A percentile compares a stretch with the other conserved stretches of the same genome.
Evolutionary conservation across 1,140 invertebrate genomes (phyloP).

Genomic region (Pseudoatta argentina): DNA sequence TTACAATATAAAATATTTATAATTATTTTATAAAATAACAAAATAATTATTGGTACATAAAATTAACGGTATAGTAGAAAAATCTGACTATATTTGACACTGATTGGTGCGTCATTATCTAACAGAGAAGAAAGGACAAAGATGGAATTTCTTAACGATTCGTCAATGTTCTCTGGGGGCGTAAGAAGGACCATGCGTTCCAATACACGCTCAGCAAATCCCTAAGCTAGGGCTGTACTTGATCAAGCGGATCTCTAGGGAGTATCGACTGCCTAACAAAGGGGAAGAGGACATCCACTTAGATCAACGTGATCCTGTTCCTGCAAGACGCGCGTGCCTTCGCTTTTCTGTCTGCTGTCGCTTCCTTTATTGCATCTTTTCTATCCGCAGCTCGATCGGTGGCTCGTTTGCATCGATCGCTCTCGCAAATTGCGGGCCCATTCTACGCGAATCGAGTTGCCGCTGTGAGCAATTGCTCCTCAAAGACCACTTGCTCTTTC

Average conservation of each 20-base stretch:
- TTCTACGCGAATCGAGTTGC: constrained; percentile 68
- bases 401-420: constrained; percentile 64
- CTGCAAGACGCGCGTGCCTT: constrained; percentile 28
- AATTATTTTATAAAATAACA: constrained; percentile 18
- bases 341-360: not conserved
- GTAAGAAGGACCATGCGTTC: constrained; percentile 42
- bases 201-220: constrained; percentile 55
- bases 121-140: not conserved
- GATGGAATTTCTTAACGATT: constrained; percentile 51
- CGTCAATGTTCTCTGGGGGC: constrained; percentile 37
- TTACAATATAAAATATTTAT: too few species aligned
- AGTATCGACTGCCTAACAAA: constrained; percentile 71
- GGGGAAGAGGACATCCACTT: constrained; percentile 63
- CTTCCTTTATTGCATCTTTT: constrained; percentile 66
- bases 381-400: constrained; percentile 52
- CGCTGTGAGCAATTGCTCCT: constrained; percentile 50
- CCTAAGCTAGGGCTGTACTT: constrained; percentile 54
- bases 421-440: constrained; percentile 52
- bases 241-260: constrained; percentile 70
- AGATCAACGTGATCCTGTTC: constrained; percentile 16
- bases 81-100: constrained; percentile 37
- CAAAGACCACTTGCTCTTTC: constrained; percentile 37
- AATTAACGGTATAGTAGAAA: constrained; percentile 10
- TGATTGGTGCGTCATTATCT: constrained; percentile 33
- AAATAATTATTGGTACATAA: not conserved